Evolutionary conservation across 2,888 invertebrate species (phyloP).

Genomic region (Lasioglossum calceatum): DNA sequence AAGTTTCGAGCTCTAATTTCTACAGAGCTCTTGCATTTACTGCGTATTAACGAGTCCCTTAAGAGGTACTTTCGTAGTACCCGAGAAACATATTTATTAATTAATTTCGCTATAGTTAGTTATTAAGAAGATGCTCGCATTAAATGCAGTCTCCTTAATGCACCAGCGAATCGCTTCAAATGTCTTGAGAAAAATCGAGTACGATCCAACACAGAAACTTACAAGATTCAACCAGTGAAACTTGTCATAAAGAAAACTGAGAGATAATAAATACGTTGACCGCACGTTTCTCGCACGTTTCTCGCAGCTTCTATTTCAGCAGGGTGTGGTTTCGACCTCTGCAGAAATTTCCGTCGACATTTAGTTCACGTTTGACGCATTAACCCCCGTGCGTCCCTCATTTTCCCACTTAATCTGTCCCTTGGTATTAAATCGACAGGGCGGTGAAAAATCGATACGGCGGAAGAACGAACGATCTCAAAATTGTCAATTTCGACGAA

Average conservation of each 20-base stretch:
- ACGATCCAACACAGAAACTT: not conserved
- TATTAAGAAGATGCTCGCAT: not conserved
- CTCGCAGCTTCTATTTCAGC: not conserved
- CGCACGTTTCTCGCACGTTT: not conserved
- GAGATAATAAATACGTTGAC: not conserved
- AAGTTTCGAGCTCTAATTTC: not conserved
- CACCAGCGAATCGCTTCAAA: not conserved
- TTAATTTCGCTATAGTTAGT: not conserved
- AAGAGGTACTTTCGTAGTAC: not conserved
- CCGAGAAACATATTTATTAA: not conserved
- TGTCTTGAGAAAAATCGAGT: not conserved
- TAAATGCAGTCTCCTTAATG: not conserved
- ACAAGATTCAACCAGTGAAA: not conserved
- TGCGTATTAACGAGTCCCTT: not conserved
- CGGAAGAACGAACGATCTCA: not conserved
- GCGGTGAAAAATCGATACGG: not conserved
- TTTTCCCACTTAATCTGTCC: not conserved
- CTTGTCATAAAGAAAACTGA: not conserved
- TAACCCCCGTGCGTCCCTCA: not conserved
- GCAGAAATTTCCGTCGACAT: not conserved
- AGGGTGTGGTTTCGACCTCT: not conserved
- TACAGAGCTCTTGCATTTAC: slow-evolving; percentile 13
- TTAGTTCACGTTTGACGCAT: not conserved
- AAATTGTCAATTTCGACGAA: not conserved
- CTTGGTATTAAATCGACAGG: not conserved